Base-by-base conservation (phyloP, 2,888 invertebrate genomes). In the Deilephila elpenor region DNA sequence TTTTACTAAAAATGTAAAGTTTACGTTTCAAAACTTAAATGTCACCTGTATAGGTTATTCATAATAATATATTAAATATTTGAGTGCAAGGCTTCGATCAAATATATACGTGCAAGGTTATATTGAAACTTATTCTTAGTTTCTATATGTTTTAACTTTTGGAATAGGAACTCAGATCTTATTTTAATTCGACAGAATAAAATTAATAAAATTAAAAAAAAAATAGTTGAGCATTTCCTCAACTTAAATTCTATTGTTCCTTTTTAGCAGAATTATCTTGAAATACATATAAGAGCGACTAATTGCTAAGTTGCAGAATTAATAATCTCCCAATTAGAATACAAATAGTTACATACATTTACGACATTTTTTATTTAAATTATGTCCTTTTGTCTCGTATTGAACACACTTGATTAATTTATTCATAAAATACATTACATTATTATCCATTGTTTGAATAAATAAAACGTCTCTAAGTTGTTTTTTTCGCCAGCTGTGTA, bases 371-470 rank as follows among this genome's bases (percentile, higher is more conserved):
- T 67, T 51, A 67, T 25, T 51, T 25, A 51, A 67, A 29, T 67
- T 25, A 67, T 44, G 67, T 51, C 67, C 67, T 51, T 67, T 67
- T 67, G 67, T 67, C 51, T 51, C 19, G 25, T 67, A 29, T 25
- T 67, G 1, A 67, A 51, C 3, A 44, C 5, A 44, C 44, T 44
- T 37, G 20, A 17, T 67, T 29, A 67, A 25, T 37, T 20, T 37
- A 64, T 67, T 51, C 51, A 51, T 51, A 51, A 67, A 51, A 44
- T 51, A 67, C 25, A 44, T 51, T 51, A 67, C 44, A 67, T 67
- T 67, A 67, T 51, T 67, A 17, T 67, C 67, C 44, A 67, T 67
- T 67, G 67, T 67, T 67, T 34, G 64, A 64, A 5, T 25, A 20
- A 67, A 51, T 67, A 67, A 67, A 51, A 67, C 3, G 67, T 67